Percentiles rank a stretch among this genome's conserved stretches.
These are phyloP conservation scores for Micropoecilia bifurca DNA, from an alignment of 2,797 vertebrate genomes.

Conservation along the genomic window DNA sequence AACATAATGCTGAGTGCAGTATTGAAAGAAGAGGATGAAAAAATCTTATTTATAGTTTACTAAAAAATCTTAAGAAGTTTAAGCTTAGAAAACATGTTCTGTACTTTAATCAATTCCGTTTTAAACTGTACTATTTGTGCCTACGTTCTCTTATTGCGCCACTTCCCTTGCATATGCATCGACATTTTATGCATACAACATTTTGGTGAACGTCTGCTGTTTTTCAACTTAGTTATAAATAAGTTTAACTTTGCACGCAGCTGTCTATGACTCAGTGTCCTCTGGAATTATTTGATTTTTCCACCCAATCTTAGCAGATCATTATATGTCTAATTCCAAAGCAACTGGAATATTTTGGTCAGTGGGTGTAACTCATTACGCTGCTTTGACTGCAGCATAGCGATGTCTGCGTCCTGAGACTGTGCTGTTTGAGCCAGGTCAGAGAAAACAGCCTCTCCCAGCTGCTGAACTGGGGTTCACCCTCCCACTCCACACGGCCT, in stretches of 20 bases:
- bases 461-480: slow-evolving; percentile 75
- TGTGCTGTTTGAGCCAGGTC: slow-evolving; percentile 59
- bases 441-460: slow-evolving; percentile 75
- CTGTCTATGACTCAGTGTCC: slow-evolving; percentile 31
- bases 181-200: not conserved
- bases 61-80: not conserved
- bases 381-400: slow-evolving; percentile 31
- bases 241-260: slow-evolving; percentile 12
- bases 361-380: slow-evolving; percentile 72
- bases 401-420: slow-evolving; percentile 47
- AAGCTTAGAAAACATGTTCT: not conserved
- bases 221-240: not conserved
- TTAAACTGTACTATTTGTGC: not conserved
- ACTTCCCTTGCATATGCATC: not conserved
- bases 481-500: slow-evolving; percentile 58
- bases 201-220: not conserved
- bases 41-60: not conserved
- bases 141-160: not conserved
- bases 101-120: not conserved
- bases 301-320: slow-evolving; percentile 35
- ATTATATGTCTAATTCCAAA: slow-evolving; percentile 40
- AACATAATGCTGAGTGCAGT: too few relatives aligned
- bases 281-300: slow-evolving; percentile 42
- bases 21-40: not conserved
- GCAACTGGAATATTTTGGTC: slow-evolving; percentile 66